Conservation (phyloP, 1,140 invertebrate genomes). For the Protaetia brevitarsis region DNA sequence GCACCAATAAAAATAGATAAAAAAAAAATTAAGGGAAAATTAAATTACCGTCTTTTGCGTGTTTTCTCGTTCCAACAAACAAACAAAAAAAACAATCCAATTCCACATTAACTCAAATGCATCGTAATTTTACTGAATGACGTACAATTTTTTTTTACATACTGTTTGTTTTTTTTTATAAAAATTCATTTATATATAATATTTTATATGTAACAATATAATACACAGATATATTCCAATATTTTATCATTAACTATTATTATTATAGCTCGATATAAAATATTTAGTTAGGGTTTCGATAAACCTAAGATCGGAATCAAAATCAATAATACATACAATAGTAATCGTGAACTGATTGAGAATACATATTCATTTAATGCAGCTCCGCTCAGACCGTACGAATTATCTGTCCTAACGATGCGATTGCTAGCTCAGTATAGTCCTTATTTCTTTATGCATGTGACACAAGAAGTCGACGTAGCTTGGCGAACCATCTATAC, state of each 20-base stretch:
- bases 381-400: background rate
- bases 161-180: background rate
- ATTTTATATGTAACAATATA: conserved; percentile 3
- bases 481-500: conserved; percentile 78
- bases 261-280: background rate
- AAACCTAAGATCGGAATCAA: background rate
- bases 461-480: conserved; percentile 99
- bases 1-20: conserved; percentile 8
- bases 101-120: background rate
- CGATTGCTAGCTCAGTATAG: conserved; percentile 64
- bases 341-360: background rate
- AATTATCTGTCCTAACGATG: background rate
- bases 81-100: background rate
- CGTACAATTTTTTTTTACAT: background rate
- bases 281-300: background rate
- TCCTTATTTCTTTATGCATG: conserved; percentile 97
- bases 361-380: background rate
- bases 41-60: background rate
- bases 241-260: no score
- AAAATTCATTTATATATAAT: background rate
- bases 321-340: background rate
- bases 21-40: no score
- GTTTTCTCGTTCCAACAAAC: background rate
- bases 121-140: background rate
- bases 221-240: background rate